Percentiles rank a stretch among this genome's conserved stretches.
Evolutionary conservation across 2,797 vertebrate species (phyloP).

Genomic region (Mionectes olivaceus): DNA sequence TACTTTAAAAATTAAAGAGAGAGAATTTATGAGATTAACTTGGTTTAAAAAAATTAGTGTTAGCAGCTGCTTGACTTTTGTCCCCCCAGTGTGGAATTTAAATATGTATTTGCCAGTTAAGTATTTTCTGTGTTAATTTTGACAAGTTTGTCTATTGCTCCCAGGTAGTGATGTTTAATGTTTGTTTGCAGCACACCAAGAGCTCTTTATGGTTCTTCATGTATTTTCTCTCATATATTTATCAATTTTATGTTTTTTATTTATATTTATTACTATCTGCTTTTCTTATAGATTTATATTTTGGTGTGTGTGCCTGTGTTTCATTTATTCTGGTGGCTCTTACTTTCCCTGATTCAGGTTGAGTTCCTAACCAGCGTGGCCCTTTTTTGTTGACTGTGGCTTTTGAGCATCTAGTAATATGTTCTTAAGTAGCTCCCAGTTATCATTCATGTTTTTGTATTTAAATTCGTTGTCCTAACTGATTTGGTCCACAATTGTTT

Average conservation of each 20-base stretch:
- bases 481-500: conserved; percentile 39
- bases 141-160: not conserved
- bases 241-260: not conserved
- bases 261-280: not conserved
- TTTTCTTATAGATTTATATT: not conserved
- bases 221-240: not conserved
- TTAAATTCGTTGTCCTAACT: conserved; percentile 33
- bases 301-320: not conserved
- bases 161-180: not conserved
- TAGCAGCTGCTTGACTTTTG: not conserved
- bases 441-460: conserved; percentile 38
- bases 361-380: not conserved
- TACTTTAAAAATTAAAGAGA: not conserved
- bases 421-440: not conserved
- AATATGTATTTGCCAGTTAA: not conserved
- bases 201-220: not conserved
- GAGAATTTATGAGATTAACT: not conserved
- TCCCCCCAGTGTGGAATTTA: not conserved
- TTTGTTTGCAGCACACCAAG: not conserved
- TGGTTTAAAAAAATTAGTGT: not conserved
- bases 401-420: not conserved
- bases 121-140: not conserved
- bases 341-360: not conserved
- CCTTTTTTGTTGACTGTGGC: not conserved
- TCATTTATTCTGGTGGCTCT: conserved; percentile 11